Evolutionary conservation across 2,797 vertebrate genomes (phyloP), one percentile per base, ranked within the genome.

Genomic region (Etheostoma perlongum): DNA sequence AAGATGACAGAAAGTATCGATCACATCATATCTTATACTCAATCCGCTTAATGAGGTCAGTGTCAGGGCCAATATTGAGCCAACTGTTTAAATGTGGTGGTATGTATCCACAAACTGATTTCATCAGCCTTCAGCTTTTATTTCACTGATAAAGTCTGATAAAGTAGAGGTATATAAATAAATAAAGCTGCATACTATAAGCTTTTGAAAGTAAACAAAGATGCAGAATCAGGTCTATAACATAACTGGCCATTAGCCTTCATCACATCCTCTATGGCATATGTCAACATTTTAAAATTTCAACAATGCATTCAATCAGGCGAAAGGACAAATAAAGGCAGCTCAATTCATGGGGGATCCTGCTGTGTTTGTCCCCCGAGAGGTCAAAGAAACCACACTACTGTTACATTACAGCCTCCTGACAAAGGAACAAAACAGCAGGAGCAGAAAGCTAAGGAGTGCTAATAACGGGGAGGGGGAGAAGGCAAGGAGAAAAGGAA

Each of bases 351-450:
- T 33, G 57, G 72, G 47, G 54, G 63, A 12, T 58, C 63, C 67
- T 69, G 71, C 54, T 57, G 58, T 11, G 60, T 59, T 54, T 36
- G 54, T 63, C 48, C 49, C 67, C 19, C 11, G 51, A 53, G 68
- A 71, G 54, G 70, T 65, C 19, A 23, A 65, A 69, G 58, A 25
- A 74, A 64, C 63, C 47, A 21, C 5, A 15, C 66, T 40, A 27
- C 53, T 40, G 60, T 60, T 71, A 47, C 63, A 70, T 76, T 52
- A 72, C 21, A 0, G 60, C 60, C 60, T 72, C 69, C 53, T 46
- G 67, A 82, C 76, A 71, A 68, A 69, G 52, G 18, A 67, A 14
- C 19, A 16, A 55, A 55, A 57, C 33, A 44, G 60, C 27, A 58
- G 78, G 54, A 67, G 71, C 46, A 42, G 61, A n/a, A 58, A 61